Evolutionary conservation across 2,888 invertebrate species (phyloP).

Genomic region (Drosophila kanekoi): DNA sequence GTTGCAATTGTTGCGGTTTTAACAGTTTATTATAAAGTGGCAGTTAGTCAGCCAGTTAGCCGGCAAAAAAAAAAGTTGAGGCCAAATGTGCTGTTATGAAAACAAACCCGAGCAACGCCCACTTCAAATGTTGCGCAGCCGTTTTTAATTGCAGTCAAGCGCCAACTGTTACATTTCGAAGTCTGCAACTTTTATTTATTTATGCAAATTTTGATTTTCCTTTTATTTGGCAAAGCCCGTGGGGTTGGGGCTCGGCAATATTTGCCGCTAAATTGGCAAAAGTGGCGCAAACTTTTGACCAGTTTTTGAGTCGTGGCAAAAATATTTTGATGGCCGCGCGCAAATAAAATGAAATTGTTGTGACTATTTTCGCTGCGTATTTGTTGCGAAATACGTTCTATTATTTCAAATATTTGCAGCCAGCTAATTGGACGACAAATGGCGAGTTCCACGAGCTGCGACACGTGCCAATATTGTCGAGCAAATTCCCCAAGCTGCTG

Average conservation of each 20-base stretch:
- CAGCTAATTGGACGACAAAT: conserved; percentile 49
- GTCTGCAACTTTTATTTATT: conserved; percentile 76
- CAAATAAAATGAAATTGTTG: conserved; percentile 70
- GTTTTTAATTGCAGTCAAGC: conserved; percentile 74
- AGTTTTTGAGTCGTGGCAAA: conserved; percentile 23
- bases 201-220: conserved; percentile 68
- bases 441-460: conserved; percentile 25
- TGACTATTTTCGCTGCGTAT: conserved; percentile 61
- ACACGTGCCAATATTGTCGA: conserved; percentile 45
- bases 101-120: conserved; percentile 24
- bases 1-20: conserved; percentile 64
- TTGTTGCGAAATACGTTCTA: conserved; percentile 28
- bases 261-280: conserved; percentile 70
- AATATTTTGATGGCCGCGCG: conserved; percentile 50
- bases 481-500: conserved; percentile 26
- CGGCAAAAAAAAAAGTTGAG: conserved; percentile 3
- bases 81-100: conserved; percentile 15
- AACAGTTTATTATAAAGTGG: conserved; percentile 70
- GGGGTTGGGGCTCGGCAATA: conserved; percentile 41
- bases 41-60: conserved; percentile 52
- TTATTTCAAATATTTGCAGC: conserved; percentile 25
- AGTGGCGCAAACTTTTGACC: conserved; percentile 55
- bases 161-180: conserved; percentile 72
- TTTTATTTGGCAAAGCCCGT: conserved; percentile 10
- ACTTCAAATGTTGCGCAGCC: conserved; percentile 41